Conservation (phyloP, 2,113 vertebrate species). For the Microcebus jonahi region DNA sequence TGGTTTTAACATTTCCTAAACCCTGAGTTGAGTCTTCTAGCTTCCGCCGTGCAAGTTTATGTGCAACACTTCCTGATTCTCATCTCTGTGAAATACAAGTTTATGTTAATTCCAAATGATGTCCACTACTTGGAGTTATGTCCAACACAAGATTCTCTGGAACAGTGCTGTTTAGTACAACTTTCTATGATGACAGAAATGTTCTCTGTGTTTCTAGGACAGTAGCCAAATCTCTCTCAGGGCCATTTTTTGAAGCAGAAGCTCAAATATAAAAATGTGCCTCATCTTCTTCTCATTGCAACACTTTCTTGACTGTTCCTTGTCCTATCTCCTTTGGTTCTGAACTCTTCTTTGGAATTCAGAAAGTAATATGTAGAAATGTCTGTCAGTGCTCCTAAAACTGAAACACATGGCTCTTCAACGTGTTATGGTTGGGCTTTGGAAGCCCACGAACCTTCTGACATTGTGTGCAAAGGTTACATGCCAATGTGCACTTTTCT, state of each 20-base stretch:
- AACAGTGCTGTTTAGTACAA: too few species aligned
- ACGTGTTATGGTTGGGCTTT: not conserved
- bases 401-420: not conserved
- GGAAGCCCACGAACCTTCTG: not conserved
- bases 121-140: too few species aligned
- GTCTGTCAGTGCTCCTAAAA: not conserved
- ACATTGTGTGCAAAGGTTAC: not conserved
- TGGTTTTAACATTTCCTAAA: too few species aligned
- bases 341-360: not conserved
- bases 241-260: not conserved
- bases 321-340: not conserved
- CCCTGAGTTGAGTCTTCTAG: too few species aligned
- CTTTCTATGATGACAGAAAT: too few species aligned
- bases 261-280: not conserved
- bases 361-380: not conserved
- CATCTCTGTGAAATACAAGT: too few species aligned
- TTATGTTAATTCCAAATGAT: too few species aligned
- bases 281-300: not conserved
- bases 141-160: too few species aligned
- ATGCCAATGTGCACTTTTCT: not conserved
- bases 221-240: not conserved
- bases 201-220: not conserved
- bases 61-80: too few species aligned
- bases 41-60: too few species aligned
- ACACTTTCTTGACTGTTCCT: not conserved